Percentiles rank a stretch among this genome's conserved stretches.
Evolutionary conservation across 2,113 vertebrate species (phyloP).

Genomic region (Empidonax alnorum): DNA sequence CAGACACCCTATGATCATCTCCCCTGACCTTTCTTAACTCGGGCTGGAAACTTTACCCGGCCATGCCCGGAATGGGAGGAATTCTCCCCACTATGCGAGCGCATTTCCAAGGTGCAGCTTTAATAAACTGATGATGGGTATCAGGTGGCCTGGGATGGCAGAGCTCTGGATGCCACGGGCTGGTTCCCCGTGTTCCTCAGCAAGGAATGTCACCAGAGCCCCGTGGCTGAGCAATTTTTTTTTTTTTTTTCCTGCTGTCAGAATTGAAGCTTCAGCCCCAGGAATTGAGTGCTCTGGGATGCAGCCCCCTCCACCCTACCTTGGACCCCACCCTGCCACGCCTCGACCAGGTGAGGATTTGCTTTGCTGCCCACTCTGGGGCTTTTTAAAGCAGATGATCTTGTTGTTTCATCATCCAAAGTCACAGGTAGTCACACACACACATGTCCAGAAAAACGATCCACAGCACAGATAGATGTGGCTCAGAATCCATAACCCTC

Average conservation of each 20-base stretch:
- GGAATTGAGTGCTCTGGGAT: too few relatives aligned
- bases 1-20: slow-evolving; percentile 48
- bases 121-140: slow-evolving; percentile 69
- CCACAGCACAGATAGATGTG: too few relatives aligned
- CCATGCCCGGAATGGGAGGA: slow-evolving; percentile 52
- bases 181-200: slow-evolving; percentile 17
- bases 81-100: slow-evolving; percentile 59
- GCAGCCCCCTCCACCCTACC: too few relatives aligned
- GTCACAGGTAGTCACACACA: too few relatives aligned
- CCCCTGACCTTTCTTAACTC: slow-evolving; percentile 56
- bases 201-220: slow-evolving; percentile 28
- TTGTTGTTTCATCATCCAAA: background rate
- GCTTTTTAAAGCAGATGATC: too few relatives aligned
- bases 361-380: too few relatives aligned
- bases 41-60: slow-evolving; percentile 55
- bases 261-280: too few relatives aligned
- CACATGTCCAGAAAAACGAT: too few relatives aligned
- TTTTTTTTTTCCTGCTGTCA: too few relatives aligned
- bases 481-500: too few relatives aligned
- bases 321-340: too few relatives aligned
- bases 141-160: slow-evolving; percentile 37
- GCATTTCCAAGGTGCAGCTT: slow-evolving; percentile 63
- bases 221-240: background rate
- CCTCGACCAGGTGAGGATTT: too few relatives aligned
- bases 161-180: slow-evolving; percentile 17